Evolutionary conservation across 1,140 invertebrate genomes (phyloP), one percentile per base, ranked within the genome.

Genomic region (Hypothenemus hampei): DNA sequence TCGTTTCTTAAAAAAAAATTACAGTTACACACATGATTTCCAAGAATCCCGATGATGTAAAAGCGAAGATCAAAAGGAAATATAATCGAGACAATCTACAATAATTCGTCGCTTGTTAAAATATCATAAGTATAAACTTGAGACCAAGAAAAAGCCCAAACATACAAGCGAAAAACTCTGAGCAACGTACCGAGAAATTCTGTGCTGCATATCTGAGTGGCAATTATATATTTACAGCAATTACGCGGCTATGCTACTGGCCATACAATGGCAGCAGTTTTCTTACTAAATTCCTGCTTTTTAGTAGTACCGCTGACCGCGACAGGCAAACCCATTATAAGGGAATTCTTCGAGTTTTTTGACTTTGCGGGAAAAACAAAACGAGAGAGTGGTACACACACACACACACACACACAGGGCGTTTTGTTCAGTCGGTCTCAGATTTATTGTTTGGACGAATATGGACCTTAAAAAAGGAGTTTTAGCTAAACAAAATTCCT

Each of bases 161-260:
- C 15, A 41, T 43, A 3, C n/a, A n/a, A 22, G 4, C 11, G 7
- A n/a, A 44, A 29, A 41, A 31, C 23, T 40, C 31, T 4, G 4
- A 51, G 23, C 48, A 40, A 20, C 37, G 40, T 15, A 50, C 23
- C 19, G 16, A 40, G 26, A 44, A 39, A 43, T 43, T 52, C 50
- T 44, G 50, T 15, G 47, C 36, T 43, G 53, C 45, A 56, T 57
- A 53, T 57, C 45, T 54, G 53, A 48, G 19, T 22, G 31, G 44
- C 58, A 62, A 59, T 62, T 62, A 62, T 62, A 58, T 60, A 62
- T 63, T 63, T 63, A 60, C 50, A 41, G 61, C 61, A 63, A 63
- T 63, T 63, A 63, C 61, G 18, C n/a, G 36, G 51, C 58, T 55
- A 63, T 63, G 61, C 44, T 47, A 57, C 51, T 50, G 39, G 49